These are phyloP conservation scores for Rhabdomys dilectus DNA, from an alignment of 2,113 vertebrate genomes.

Conservation along the genomic window DNA sequence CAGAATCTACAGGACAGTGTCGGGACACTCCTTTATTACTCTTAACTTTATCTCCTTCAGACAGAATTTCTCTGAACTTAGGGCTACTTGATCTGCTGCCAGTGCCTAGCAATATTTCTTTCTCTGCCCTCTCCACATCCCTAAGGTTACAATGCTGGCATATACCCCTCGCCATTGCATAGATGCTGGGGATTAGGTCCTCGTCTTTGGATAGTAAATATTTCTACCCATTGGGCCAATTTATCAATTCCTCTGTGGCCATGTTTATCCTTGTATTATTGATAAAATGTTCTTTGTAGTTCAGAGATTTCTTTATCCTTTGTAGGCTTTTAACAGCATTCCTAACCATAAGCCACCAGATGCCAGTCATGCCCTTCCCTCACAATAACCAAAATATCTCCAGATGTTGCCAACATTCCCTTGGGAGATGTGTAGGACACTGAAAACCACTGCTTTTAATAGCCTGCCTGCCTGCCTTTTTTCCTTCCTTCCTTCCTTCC, in stretches of 20 bases:
- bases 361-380: background rate
- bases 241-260: background rate
- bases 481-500: background rate
- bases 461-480: background rate
- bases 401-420: background rate
- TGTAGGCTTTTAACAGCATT: no score
- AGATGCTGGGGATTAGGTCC: background rate
- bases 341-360: background rate
- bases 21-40: background rate
- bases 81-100: background rate
- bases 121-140: no score
- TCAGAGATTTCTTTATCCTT: background rate
- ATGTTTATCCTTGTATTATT: background rate
- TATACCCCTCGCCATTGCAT: background rate
- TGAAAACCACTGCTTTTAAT: background rate
- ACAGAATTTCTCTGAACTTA: background rate
- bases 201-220: background rate
- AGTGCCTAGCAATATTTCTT: no score
- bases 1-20: background rate
- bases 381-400: background rate
- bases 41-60: background rate
- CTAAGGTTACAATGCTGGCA: background rate
- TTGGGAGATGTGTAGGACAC: rapidly evolving
- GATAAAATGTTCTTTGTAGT: background rate
- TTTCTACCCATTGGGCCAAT: no score